phyloP scores from a whole-genome alignment of 2,888 invertebrate genomes.

The Auanema sp. region DNA sequence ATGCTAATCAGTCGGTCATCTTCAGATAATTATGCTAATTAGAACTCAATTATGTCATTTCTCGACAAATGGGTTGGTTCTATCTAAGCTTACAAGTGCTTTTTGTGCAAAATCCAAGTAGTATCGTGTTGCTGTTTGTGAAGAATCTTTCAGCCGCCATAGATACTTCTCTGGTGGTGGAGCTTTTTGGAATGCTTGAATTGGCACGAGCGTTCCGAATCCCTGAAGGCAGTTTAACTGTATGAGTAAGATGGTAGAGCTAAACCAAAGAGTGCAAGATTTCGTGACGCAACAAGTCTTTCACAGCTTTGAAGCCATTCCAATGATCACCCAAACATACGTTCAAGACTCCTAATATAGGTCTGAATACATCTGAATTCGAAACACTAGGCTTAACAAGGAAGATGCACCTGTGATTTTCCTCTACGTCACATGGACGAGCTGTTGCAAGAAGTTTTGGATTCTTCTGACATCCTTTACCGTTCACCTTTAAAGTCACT shows the following conservation, averaged over 20 bases:
- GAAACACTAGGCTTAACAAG: too few relatives aligned
- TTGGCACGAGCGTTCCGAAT: constrained; percentile 12
- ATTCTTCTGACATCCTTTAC: too few relatives aligned
- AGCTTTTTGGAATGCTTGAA: neutral
- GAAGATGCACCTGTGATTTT: too few relatives aligned
- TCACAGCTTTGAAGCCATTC: constrained; percentile 7
- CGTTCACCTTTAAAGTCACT: too few relatives aligned
- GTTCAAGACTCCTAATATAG: constrained; percentile 14
- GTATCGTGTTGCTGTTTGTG: constrained; percentile 10
- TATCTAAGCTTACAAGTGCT: constrained; percentile 2
- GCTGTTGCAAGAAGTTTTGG: too few relatives aligned
- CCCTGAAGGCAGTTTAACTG: constrained; percentile 5
- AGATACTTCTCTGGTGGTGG: constrained; percentile 7
- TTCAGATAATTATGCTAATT: too few relatives aligned
- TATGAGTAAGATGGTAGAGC: neutral
- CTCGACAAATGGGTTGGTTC: too few relatives aligned
- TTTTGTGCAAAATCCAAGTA: constrained; percentile 15
- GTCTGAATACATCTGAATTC: too few relatives aligned
- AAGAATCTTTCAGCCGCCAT: constrained; percentile 7
- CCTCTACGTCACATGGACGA: too few relatives aligned
- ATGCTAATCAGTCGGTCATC: neutral
- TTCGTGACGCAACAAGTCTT: constrained; percentile 18
- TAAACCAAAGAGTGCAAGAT: constrained; percentile 15
- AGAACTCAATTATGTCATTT: too few relatives aligned
- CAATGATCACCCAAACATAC: constrained; percentile 11